Conservation (phyloP, 2,888 invertebrate genomes). For the Clepsis dumicolana region DNA sequence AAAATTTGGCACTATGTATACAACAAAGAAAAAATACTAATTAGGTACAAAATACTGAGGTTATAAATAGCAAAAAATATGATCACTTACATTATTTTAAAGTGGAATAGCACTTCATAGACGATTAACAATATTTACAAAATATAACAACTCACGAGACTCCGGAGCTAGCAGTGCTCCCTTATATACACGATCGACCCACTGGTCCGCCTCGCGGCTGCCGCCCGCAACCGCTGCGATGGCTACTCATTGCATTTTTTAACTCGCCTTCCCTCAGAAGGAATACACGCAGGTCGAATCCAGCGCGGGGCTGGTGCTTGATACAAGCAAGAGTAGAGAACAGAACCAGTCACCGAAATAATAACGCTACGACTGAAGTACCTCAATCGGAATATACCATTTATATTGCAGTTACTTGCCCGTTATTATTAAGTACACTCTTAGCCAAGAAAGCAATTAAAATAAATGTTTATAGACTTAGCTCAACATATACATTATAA, state of each 20-base stretch:
- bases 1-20: slow-evolving; percentile 76
- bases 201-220: slow-evolving; percentile 22
- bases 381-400: slow-evolving; percentile 39
- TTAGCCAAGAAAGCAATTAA: slow-evolving; percentile 48
- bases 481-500: slow-evolving; percentile 34
- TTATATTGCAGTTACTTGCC: slow-evolving; percentile 42
- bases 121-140: slow-evolving; percentile 80
- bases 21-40: slow-evolving; percentile 58
- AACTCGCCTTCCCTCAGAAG: slow-evolving; percentile 1
- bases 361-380: slow-evolving; percentile 48
- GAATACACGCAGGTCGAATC: slow-evolving; percentile 6
- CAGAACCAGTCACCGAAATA: slow-evolving; percentile 42
- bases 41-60: slow-evolving; percentile 64
- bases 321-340: slow-evolving; percentile 49
- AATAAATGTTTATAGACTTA: slow-evolving; percentile 34
- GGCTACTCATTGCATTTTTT: slow-evolving; percentile 2
- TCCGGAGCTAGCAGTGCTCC: slow-evolving; percentile 53
- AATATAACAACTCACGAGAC: slow-evolving; percentile 70
- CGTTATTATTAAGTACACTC: slow-evolving; percentile 52
- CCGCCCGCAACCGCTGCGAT: neutral
- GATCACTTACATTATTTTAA: slow-evolving; percentile 62
- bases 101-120: slow-evolving; percentile 73
- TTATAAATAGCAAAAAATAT: slow-evolving; percentile 65
- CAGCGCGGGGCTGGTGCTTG: slow-evolving; percentile 47
- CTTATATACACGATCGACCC: slow-evolving; percentile 48